phyloP scores from a whole-genome alignment of 1,140 invertebrate genomes.

The Olivierus martensii region DNA sequence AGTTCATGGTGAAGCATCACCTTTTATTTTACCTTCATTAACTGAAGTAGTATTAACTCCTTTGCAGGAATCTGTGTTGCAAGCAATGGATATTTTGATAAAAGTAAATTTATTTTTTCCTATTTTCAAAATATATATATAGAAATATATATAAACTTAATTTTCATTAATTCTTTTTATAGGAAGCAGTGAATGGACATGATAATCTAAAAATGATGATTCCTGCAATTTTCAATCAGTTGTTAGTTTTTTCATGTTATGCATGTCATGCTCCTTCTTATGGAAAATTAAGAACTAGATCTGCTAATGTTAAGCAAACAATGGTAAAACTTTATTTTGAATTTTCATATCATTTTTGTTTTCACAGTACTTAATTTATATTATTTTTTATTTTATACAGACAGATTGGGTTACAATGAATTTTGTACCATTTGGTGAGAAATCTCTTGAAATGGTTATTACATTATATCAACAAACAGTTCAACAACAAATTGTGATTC shows the following conservation, averaged over 20 bases:
- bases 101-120: conserved; percentile 37
- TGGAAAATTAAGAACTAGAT: conserved; percentile 9
- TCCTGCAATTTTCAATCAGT: conserved; percentile 60
- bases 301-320: conserved; percentile 2
- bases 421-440: conserved; percentile 77
- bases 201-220: conserved; percentile 52
- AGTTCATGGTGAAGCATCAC: conserved; percentile 63
- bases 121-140: neutral
- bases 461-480: conserved; percentile 69
- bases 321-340: neutral
- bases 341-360: neutral
- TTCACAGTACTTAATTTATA: conserved; percentile 20
- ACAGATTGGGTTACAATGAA: conserved; percentile 69
- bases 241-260: conserved; percentile 44
- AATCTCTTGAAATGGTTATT: conserved; percentile 63
- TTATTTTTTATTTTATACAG: conserved; percentile 15
- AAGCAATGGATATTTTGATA: conserved; percentile 62
- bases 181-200: conserved; percentile 52
- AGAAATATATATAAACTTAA: neutral
- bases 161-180: conserved; percentile 6
- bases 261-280: conserved; percentile 17
- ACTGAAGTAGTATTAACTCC: conserved; percentile 60
- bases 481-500: conserved; percentile 51
- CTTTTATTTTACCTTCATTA: conserved; percentile 56
- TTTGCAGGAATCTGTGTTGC: conserved; percentile 66